Conservation (phyloP, 2,113 vertebrate species). For the Cervus canadensis region DNA sequence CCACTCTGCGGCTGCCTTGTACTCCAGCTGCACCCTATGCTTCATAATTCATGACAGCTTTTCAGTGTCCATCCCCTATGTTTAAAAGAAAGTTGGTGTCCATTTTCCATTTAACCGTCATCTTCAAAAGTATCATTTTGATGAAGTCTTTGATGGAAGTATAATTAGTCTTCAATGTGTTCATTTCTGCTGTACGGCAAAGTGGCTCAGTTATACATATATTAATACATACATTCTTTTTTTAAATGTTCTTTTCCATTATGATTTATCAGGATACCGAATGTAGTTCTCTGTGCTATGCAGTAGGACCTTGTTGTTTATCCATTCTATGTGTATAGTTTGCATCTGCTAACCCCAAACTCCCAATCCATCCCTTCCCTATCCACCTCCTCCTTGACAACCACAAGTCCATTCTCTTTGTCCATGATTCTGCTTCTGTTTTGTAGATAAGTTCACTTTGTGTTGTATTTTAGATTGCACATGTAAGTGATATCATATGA, state of each 20-base stretch:
- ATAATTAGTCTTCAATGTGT: background rate
- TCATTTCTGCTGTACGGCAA: background rate
- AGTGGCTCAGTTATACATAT: background rate
- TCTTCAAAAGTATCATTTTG: background rate
- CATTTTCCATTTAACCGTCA: background rate
- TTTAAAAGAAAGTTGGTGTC: background rate
- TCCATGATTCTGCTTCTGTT: background rate
- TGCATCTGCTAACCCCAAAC: background rate
- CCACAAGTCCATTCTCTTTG: background rate
- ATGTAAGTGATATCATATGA: background rate
- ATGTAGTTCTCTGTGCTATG: background rate
- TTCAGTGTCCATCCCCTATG: background rate
- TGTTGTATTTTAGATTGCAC: background rate
- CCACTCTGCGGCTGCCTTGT: background rate
- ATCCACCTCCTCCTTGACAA: background rate
- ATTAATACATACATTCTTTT: background rate
- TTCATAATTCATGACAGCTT: background rate
- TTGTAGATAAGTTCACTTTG: background rate
- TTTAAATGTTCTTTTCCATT: background rate
- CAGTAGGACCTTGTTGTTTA: background rate
- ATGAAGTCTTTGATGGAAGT: background rate
- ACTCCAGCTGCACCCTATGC: background rate
- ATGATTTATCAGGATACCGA: background rate
- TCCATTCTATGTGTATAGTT: background rate
- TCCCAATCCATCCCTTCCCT: background rate